phyloP scores from a whole-genome alignment of 2,113 vertebrate genomes.

The Rhinopithecus roxellana region DNA sequence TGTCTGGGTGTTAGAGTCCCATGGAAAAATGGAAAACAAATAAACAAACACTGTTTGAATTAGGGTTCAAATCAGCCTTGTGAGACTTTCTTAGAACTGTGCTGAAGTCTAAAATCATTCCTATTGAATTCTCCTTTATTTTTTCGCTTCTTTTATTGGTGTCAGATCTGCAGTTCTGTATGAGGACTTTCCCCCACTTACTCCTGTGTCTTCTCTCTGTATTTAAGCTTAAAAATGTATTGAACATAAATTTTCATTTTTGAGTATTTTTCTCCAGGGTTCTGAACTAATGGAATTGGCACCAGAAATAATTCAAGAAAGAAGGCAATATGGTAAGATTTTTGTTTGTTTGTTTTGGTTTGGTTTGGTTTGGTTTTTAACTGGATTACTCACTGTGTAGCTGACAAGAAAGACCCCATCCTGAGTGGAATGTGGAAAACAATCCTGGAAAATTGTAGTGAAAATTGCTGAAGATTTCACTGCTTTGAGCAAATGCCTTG shows the following conservation, averaged over 20 bases:
- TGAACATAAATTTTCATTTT: background rate
- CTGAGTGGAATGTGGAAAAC: background rate
- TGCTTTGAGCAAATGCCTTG: background rate
- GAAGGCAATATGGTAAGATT: background rate
- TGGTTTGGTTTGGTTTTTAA: background rate
- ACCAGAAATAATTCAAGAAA: background rate
- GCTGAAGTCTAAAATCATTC: background rate
- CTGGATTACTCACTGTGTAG: background rate
- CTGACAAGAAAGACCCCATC: background rate
- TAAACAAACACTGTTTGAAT: background rate
- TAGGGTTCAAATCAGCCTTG: background rate
- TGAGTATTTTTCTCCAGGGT: background rate
- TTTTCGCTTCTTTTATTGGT: background rate
- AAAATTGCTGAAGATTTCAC: background rate
- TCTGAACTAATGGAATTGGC: background rate
- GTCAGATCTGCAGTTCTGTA: background rate
- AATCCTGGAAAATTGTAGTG: background rate
- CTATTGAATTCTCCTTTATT: background rate
- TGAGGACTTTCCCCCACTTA: background rate
- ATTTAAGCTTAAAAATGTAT: background rate
- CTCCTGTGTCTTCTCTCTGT: too few species aligned
- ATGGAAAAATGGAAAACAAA: background rate
- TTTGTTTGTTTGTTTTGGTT: too few species aligned
- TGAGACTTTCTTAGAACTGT: background rate
- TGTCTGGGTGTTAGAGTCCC: background rate